Evolutionary conservation across 2,797 vertebrate genomes (phyloP).

Genomic region (Chelon auratus): DNA sequence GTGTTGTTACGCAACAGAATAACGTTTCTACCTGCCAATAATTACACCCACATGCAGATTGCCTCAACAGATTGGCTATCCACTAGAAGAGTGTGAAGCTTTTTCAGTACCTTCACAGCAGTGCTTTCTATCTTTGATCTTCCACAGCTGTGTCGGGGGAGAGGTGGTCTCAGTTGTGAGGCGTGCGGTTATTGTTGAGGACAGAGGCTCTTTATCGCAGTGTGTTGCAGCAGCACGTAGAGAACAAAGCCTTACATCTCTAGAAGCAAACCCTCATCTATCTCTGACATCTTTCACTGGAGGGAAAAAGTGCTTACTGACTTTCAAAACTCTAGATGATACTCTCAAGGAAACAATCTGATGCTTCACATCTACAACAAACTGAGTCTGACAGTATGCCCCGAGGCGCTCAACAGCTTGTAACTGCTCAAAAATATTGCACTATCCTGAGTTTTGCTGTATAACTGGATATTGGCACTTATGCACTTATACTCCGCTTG

Average conservation of each 20-base stretch:
- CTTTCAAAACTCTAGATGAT: slow-evolving; percentile 17
- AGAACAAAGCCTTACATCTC: slow-evolving; percentile 41
- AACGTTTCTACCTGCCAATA: slow-evolving; percentile 24
- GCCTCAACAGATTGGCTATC: slow-evolving; percentile 27
- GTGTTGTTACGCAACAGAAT: slow-evolving; percentile 31
- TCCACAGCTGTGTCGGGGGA: slow-evolving; percentile 18
- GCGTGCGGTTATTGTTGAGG: slow-evolving; percentile 6
- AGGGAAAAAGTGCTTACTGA: slow-evolving; percentile 19
- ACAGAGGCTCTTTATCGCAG: background rate
- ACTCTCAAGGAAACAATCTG: slow-evolving; percentile 29
- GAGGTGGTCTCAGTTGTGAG: slow-evolving; percentile 30
- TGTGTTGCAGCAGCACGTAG: slow-evolving; percentile 9
- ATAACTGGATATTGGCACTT: background rate
- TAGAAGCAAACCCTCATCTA: slow-evolving; percentile 1
- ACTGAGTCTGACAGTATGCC: slow-evolving; percentile 17
- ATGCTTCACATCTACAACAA: slow-evolving; percentile 15
- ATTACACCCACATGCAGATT: slow-evolving; percentile 45
- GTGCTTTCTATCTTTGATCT: slow-evolving; percentile 37
- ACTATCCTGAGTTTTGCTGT: slow-evolving; percentile 2
- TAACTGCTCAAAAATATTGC: slow-evolving; percentile 15
- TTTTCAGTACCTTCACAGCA: slow-evolving; percentile 4
- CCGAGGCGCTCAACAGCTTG: slow-evolving; percentile 12
- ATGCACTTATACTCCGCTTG: background rate
- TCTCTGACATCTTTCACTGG: slow-evolving; percentile 21
- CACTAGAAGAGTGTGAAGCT: slow-evolving; percentile 13